These are phyloP conservation scores for Eristalis pertinax DNA, from an alignment of 2,888 invertebrate genomes.

Conservation along the genomic window DNA sequence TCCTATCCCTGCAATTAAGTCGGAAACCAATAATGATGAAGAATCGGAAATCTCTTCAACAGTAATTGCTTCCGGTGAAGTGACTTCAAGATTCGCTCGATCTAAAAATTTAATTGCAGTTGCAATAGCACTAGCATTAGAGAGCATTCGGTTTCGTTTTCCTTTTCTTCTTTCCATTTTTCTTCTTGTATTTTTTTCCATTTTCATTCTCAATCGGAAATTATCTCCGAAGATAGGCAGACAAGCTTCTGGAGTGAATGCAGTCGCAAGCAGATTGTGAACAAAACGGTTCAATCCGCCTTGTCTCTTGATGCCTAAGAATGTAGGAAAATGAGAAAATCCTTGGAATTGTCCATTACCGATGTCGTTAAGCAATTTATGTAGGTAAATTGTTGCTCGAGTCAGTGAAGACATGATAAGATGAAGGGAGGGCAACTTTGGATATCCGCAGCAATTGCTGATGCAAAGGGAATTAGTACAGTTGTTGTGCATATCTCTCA, in stretches of 20 bases:
- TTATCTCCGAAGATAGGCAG: conserved; percentile 56
- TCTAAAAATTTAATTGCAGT: conserved; percentile 71
- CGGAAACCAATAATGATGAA: conserved; percentile 71
- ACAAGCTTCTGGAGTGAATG: conserved; percentile 44
- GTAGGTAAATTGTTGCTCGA: conserved; percentile 26
- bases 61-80: conserved; percentile 72
- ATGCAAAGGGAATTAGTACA: not conserved
- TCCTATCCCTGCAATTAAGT: conserved; percentile 66
- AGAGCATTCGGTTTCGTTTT: conserved; percentile 11
- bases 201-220: conserved; percentile 61
- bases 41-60: conserved; percentile 71
- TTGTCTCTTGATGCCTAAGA: conserved; percentile 38
- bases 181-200: conserved; percentile 4
- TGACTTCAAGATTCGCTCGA: conserved; percentile 70
- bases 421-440: too few relatives aligned
- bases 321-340: conserved; percentile 48
- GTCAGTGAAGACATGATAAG: not conserved
- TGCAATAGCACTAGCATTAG: conserved; percentile 58
- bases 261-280: conserved; percentile 46
- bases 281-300: conserved; percentile 50
- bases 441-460: not conserved
- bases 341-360: conserved; percentile 48
- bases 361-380: conserved; percentile 51
- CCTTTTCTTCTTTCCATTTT: not conserved
- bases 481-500: not conserved